Percentiles rank a stretch among this genome's conserved stretches.
phyloP scores from a whole-genome alignment of 2,113 vertebrate genomes.

The Hylia prasina region DNA sequence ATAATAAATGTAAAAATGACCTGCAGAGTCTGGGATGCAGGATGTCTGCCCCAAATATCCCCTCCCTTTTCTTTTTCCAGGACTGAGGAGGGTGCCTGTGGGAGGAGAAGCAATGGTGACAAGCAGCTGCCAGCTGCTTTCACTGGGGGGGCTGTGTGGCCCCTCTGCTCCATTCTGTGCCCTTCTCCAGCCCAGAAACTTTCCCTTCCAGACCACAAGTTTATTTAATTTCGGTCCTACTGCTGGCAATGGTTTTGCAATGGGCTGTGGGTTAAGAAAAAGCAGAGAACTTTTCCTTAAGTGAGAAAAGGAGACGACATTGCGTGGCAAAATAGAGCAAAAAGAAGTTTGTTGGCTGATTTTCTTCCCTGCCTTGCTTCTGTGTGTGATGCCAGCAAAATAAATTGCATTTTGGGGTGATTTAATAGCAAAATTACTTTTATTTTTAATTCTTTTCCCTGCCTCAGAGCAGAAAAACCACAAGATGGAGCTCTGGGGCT shows the following conservation, averaged over 20 bases:
- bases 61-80: neutral
- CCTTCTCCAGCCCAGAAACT: neutral
- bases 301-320: neutral
- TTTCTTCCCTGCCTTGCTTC: neutral
- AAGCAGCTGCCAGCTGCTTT: neutral
- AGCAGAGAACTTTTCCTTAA: slow-evolving; percentile 21
- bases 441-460: neutral
- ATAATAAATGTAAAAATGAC: neutral
- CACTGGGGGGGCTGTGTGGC: neutral
- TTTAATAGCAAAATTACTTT: slow-evolving; percentile 10
- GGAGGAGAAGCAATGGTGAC: rapidly evolving
- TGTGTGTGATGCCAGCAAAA: neutral
- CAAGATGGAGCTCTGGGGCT: slow-evolving; percentile 68
- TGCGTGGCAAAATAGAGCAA: neutral
- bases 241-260: neutral
- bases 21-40: neutral
- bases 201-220: slow-evolving; percentile 8
- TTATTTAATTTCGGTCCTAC: neutral
- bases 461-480: neutral
- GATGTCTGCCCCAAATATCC: neutral
- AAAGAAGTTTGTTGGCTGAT: neutral
- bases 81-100: neutral
- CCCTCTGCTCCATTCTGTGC: neutral
- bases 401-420: neutral
- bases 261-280: slow-evolving; percentile 41